Base-by-base conservation (phyloP, 2,113 vertebrate genomes). In the Hyperoodon ampullatus region DNA sequence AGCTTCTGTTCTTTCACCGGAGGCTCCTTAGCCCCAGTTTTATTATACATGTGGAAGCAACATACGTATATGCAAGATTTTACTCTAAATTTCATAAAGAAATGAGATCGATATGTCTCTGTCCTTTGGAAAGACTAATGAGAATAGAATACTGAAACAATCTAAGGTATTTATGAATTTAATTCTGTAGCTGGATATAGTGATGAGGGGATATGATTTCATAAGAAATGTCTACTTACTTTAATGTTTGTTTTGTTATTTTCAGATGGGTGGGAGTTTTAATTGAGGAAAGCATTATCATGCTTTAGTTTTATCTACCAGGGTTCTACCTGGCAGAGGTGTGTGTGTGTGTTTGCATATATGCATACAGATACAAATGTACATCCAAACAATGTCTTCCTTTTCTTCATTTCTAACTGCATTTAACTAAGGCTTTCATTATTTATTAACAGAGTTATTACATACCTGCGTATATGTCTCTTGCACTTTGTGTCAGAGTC, bases 251-350 rank as follows among this genome's bases (percentile, higher is more conserved):
- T 78, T 53, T 47, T 23, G 21, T 63, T 85, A 47, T 77, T 53
- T 80, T 80, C 26, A 63, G n/a, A n/a, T 65, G 2, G 19, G 39
- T 74, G 28, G 47, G 65, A n/a, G 12, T 95, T 93, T 96, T 42
- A 74, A 60, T 14, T n/a, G 33, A 78, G 33, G 5, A 70, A 58
- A 85, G 30, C 6, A 55, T 13, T 21, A 28, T 53, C 11, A 63
- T 68, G 85, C 16, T 92, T 70, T 90, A 82, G 81, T 68, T 71
- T 44, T 90, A 61, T 68, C 58, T 85, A 5, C 6, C 8, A 71
- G 23, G 11, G 8, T 58, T 87, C 80, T 83, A 30, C 11, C 6
- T 26, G 13, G 39, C 11, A 47, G 18, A 87, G 44, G 7, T 23
- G 21, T 24, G 10, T 61, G 1, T 72, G 18, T 70, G 19, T 13